These are phyloP conservation scores for Dasysyrphus tricinctus DNA, from an alignment of 2,888 invertebrate genomes.

Conservation along the genomic window DNA sequence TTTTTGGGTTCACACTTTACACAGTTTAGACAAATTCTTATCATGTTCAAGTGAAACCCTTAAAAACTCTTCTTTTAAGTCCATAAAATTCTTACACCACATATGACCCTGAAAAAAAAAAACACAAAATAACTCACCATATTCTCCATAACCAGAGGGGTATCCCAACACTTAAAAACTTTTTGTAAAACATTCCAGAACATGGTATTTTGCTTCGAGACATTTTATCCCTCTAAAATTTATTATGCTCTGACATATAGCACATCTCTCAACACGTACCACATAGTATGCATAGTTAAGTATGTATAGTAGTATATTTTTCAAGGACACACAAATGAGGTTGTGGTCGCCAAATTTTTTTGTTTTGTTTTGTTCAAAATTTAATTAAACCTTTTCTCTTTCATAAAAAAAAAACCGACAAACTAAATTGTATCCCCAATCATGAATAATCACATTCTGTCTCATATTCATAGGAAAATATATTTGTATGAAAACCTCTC, in stretches of 20 bases:
- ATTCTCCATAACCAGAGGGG: constrained; percentile 1
- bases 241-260: constrained; percentile 7
- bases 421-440: neutral
- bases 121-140: constrained; percentile 2
- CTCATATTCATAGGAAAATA: neutral
- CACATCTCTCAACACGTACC: constrained; percentile 1
- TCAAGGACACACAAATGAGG: neutral
- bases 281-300: neutral
- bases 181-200: constrained; percentile 20
- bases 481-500: no score
- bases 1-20: neutral
- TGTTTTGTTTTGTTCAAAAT: neutral
- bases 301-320: neutral
- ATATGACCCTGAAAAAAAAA: constrained; percentile 4
- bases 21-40: neutral
- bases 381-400: constrained; percentile 8
- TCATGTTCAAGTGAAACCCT: neutral
- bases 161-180: constrained; percentile 24
- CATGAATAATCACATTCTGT: neutral
- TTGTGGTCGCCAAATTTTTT: neutral
- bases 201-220: constrained; percentile 17
- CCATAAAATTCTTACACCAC: constrained; percentile 4
- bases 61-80: neutral
- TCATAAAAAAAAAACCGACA: neutral
- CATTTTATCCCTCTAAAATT: constrained; percentile 14